phyloP scores from a whole-genome alignment of 2,888 invertebrate genomes.

The Carcina quercana region DNA sequence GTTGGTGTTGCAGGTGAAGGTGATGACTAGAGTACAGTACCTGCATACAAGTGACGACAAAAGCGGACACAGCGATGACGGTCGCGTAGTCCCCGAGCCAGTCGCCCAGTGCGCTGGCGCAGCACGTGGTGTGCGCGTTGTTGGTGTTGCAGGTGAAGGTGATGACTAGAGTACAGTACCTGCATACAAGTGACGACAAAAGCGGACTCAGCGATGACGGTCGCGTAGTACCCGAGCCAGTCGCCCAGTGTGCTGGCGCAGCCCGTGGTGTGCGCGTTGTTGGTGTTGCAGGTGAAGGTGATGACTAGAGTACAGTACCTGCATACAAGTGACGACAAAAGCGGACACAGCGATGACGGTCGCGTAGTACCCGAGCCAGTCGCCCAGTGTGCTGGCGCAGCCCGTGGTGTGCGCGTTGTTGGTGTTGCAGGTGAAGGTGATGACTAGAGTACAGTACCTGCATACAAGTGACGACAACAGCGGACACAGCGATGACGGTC shows the following conservation, averaged over 20 bases:
- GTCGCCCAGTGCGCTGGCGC: conserved; percentile 66
- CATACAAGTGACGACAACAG: conserved; percentile 36
- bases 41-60: conserved; percentile 45
- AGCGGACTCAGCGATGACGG: conserved; percentile 37
- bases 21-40: conserved; percentile 35
- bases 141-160: conserved; percentile 47
- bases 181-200: conserved; percentile 42
- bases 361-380: conserved; percentile 52
- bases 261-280: conserved; percentile 38
- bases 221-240: conserved; percentile 78
- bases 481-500: conserved; percentile 36
- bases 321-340: conserved; percentile 38
- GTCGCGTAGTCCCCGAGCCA: conserved; percentile 52
- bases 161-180: conserved; percentile 37
- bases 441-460: conserved; percentile 33
- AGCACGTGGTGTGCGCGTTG: conserved; percentile 58
- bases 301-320: conserved; percentile 42
- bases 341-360: conserved; percentile 39
- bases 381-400: conserved; percentile 71
- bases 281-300: conserved; percentile 46
- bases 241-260: conserved; percentile 73
- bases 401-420: conserved; percentile 47
- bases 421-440: conserved; percentile 48
- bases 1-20: conserved; percentile 47
- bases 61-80: conserved; percentile 36